A percentile compares a stretch with the other conserved stretches of the same genome.
Evolutionary conservation across 2,888 invertebrate species (phyloP).

Genomic region (Megamerina dolium): DNA sequence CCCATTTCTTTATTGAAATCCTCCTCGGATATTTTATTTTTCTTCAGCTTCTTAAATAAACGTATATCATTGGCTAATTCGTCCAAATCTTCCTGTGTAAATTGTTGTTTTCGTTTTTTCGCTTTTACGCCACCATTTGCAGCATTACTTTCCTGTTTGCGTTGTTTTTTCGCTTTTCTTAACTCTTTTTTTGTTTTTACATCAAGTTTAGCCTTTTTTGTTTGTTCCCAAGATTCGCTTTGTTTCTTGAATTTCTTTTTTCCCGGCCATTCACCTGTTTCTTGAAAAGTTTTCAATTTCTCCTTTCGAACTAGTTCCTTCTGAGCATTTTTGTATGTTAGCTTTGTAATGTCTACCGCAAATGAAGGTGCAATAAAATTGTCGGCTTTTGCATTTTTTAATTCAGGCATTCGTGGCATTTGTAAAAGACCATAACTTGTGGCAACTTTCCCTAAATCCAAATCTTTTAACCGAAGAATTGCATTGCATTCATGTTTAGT

Average conservation of each 20-base stretch:
- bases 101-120: conserved; percentile 53
- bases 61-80: conserved; percentile 76
- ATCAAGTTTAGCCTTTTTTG: conserved; percentile 57
- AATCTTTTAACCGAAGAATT: conserved; percentile 78
- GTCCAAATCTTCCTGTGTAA: conserved; percentile 66
- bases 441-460: conserved; percentile 78
- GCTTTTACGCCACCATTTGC: conserved; percentile 35
- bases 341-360: conserved; percentile 64
- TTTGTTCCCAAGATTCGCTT: conserved; percentile 71
- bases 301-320: conserved; percentile 66
- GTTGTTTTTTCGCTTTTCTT: conserved; percentile 48
- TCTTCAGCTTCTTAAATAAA: conserved; percentile 79
- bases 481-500: conserved; percentile 92
- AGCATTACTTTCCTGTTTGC: conserved; percentile 40
- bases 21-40: conserved; percentile 67
- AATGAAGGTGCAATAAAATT: conserved; percentile 48
- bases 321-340: conserved; percentile 74
- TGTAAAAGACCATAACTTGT: conserved; percentile 84
- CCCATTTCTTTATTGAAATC: conserved; percentile 63
- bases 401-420: conserved; percentile 93
- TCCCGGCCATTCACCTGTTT: conserved; percentile 71
- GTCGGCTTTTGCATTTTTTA: conserved; percentile 61
- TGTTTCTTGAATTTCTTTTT: conserved; percentile 53
- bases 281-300: conserved; percentile 64
- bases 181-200: conserved; percentile 55